Evolutionary conservation across 2,113 vertebrate genomes (phyloP), one percentile per base, ranked within the genome.

Genomic region (Passerina amoena): DNA sequence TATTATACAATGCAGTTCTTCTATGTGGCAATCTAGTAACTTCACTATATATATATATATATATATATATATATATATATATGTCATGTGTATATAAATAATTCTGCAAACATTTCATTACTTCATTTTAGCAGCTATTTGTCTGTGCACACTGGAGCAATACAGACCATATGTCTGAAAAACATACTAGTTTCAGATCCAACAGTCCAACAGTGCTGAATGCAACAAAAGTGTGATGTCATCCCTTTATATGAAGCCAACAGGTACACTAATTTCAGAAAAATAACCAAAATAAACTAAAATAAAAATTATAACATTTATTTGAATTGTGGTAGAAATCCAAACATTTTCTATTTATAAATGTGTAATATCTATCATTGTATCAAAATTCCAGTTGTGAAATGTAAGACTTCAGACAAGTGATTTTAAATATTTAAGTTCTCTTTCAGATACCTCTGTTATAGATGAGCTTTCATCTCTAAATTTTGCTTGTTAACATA

Each of bases 401-500:
- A 89, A 79, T 45, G 2, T 72, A 72, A 53, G 68, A 82, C 44
- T 87, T 76, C 28, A 84, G 73, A 61, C 22, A 94, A 86, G 37
- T 48, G 68, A 64, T 82, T 95, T 59, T 88, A 94, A 94, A 61
- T 60, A 89, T 56, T 93, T 73, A 92, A 84, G 28, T 19, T 86
- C 38, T 88, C 31, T 94, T 75, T 86, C 48, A 85, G 81, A 85
- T 10, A 85, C 25, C 14, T 75, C 48, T 82, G n/a, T 51, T 79
- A 91, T 19, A 57, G 20, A 71, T 33, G 45, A 82, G 56, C n/a
- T 87, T 94, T 92, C 51, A 82, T 79, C 53, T 92, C 45, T 65
- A 78, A 77, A 70, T 92, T 90, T 78, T 89, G 47, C 77, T 92
- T 95, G 61, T 50, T 87, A 89, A 75, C 59, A 63, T 80, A 86